phyloP scores from a whole-genome alignment of 2,888 invertebrate species.

The Podabrus alpinus region DNA sequence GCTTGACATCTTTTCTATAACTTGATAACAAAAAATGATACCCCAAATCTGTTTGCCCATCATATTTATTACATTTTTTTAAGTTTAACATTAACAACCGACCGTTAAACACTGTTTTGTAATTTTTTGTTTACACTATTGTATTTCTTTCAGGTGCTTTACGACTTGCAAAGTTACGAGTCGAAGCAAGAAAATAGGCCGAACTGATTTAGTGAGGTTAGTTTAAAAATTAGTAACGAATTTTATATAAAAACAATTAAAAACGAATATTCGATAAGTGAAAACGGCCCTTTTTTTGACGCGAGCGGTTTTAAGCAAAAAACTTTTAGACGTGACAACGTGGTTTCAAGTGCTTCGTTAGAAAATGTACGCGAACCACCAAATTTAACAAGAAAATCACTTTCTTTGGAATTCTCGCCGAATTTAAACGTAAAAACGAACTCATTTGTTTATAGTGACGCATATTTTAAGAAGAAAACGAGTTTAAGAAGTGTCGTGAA shows the following conservation, averaged over 20 bases:
- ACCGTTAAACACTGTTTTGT: no score
- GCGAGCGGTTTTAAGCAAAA: not conserved
- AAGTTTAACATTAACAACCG: no score
- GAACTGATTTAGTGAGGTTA: conserved; percentile 52
- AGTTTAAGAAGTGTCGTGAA: conserved; percentile 34
- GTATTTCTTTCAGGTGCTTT: conserved; percentile 54
- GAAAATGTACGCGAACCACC: not conserved
- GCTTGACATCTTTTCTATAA: no score
- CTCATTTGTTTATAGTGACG: conserved; percentile 42
- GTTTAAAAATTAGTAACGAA: not conserved
- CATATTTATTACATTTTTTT: no score
- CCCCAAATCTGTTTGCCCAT: no score
- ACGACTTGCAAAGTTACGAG: conserved; percentile 61
- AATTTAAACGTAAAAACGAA: conserved; percentile 3
- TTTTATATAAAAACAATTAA: conserved; percentile 39
- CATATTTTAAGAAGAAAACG: conserved; percentile 43
- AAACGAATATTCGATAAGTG: not conserved
- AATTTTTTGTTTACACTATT: not conserved
- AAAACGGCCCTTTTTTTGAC: not conserved
- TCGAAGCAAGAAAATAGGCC: conserved; percentile 44
- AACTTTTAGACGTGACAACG: not conserved
- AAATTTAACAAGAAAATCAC: conserved; percentile 18
- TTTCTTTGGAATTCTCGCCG: conserved; percentile 6
- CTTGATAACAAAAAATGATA: no score
- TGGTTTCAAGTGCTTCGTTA: not conserved